phyloP scores from a whole-genome alignment of 2,888 invertebrate genomes.

The Hypomecis punctinalis region DNA sequence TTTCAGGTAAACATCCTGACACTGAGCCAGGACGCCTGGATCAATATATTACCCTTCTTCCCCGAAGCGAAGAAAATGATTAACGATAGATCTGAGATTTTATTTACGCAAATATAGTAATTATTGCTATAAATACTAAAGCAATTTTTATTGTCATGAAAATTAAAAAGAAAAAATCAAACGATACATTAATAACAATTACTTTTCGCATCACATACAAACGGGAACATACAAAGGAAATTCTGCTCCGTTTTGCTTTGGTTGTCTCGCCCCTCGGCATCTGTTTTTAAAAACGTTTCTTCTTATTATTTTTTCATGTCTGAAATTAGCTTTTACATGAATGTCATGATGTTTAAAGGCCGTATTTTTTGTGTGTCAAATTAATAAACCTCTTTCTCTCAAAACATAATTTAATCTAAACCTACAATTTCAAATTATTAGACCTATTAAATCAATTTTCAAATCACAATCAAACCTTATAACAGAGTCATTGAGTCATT shows the following conservation, averaged over 20 bases:
- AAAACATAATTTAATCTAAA: background rate
- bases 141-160: background rate
- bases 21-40: slow-evolving; percentile 70
- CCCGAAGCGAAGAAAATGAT: slow-evolving; percentile 69
- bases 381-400: too few relatives aligned
- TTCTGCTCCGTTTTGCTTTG: too few relatives aligned
- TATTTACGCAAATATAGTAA: slow-evolving; percentile 65
- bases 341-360: too few relatives aligned
- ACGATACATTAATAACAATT: too few relatives aligned
- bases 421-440: background rate
- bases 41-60: slow-evolving; percentile 70
- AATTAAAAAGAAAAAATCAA: too few relatives aligned
- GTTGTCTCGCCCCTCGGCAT: too few relatives aligned
- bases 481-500: background rate
- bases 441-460: background rate
- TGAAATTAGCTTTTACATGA: too few relatives aligned
- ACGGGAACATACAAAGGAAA: too few relatives aligned
- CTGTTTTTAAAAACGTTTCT: too few relatives aligned
- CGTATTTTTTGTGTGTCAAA: too few relatives aligned
- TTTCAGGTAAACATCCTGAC: slow-evolving; percentile 70
- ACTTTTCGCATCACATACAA: too few relatives aligned
- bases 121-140: background rate
- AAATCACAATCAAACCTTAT: background rate
- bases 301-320: too few relatives aligned
- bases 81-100: slow-evolving; percentile 60